Base-by-base conservation (phyloP, 92 coral and sea anemone genomes). In the Epizoanthus illoricatus region DNA sequence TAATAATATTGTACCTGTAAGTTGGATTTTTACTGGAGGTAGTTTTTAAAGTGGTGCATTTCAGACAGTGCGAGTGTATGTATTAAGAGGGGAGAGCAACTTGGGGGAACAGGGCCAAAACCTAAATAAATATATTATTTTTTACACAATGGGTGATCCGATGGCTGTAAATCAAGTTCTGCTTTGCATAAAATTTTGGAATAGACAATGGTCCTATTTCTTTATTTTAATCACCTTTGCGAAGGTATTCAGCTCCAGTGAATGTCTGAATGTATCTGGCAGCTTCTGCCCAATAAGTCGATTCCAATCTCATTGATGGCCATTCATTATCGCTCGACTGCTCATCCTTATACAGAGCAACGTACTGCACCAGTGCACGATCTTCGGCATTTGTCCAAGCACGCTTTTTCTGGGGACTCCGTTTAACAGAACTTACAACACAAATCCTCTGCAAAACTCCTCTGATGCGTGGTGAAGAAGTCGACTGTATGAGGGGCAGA, bases 231-330 rank as follows among this genome's bases (percentile, higher is more conserved):
- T 76, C 65, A 76, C 81, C 81, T 76, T 76, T 76, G 7, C 57
- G 55, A 76, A 16, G 55, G 24, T 76, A 36, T 18, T 59, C 36
- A 59, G 9, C 65, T 16, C 76, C 56, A 21, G 85, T 19, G 15
- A 55, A 20, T 10, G 63, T 24, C 63, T 81, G 33, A 24, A 81
- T 39, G 33, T 68, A 81, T n/a, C 16, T 28, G 7, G 85, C 85
- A 24, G 85, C 85, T 57, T 49, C 5, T 47, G 11, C 24, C 85
- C 85, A 81, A 40, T 68, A 81, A 5, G 57, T 55, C 10, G 83
- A 40, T 39, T 78, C 83, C 52, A 69, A 7, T 81, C 85, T 70
- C 85, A 81, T 69, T 62, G 85, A 63, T 49, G 85, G 85, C 85
- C 85, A 81, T 56, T 81, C 79, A 24, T 81, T 81, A 1, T 81